Evolutionary conservation across 2,888 invertebrate genomes (phyloP).

Genomic region (Gortyna flavago): DNA sequence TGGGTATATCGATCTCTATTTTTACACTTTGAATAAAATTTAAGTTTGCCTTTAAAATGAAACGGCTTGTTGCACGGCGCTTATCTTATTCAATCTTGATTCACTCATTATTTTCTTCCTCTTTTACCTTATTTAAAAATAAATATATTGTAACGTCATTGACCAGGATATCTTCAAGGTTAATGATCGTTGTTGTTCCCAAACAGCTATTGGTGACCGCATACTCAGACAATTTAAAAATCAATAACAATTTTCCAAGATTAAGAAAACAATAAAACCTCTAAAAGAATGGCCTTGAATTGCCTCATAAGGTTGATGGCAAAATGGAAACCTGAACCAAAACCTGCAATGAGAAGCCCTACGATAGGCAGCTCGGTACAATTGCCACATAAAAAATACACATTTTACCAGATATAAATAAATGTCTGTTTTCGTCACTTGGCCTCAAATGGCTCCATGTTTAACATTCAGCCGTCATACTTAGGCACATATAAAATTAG

Average conservation of each 20-base stretch:
- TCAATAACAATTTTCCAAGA: conserved; percentile 13
- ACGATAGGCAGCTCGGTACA: not conserved
- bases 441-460: conserved; percentile 4
- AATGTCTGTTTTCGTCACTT: not conserved
- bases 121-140: conserved; percentile 9
- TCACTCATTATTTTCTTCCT: not conserved
- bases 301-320: not conserved
- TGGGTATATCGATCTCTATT: not conserved
- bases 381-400: not conserved
- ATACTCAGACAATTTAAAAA: conserved; percentile 20
- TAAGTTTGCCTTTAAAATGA: not conserved
- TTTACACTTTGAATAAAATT: not conserved
- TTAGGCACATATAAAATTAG: conserved; percentile 26
- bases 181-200: not conserved
- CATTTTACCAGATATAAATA: not conserved
- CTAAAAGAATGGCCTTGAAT: not conserved
- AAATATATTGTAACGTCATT: conserved; percentile 27
- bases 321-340: not conserved
- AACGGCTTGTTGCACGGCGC: not conserved
- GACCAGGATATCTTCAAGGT: conserved; percentile 56
- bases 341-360: not conserved
- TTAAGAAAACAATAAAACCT: conserved; percentile 3
- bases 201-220: conserved; percentile 19
- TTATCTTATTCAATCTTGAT: not conserved
- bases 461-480: conserved; percentile 34